These are phyloP conservation scores for Ephialtes manifestator DNA, from an alignment of 2,888 invertebrate genomes.

Conservation along the genomic window DNA sequence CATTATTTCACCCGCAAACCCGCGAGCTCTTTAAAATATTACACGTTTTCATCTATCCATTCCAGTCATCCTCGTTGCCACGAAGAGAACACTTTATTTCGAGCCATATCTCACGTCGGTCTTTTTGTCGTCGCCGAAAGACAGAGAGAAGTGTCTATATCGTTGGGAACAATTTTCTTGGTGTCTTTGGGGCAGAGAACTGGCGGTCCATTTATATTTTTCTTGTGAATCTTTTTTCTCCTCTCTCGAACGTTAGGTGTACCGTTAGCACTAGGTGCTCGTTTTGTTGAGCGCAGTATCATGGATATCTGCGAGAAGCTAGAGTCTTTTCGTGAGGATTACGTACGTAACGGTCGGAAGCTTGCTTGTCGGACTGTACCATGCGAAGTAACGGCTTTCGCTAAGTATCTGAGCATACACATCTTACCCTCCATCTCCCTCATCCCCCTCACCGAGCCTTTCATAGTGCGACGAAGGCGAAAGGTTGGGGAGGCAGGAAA, in stretches of 20 bases:
- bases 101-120: constrained; percentile 15
- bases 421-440: constrained; percentile 61
- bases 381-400: constrained; percentile 75
- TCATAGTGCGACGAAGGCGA: not conserved
- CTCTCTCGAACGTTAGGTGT: constrained; percentile 16
- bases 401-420: constrained; percentile 75
- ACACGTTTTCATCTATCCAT: constrained; percentile 56
- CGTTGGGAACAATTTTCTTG: constrained; percentile 51
- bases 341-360: constrained; percentile 50
- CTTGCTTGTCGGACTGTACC: constrained; percentile 72
- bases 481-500: not conserved
- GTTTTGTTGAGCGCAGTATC: constrained; percentile 8
- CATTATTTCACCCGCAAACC: constrained; percentile 30
- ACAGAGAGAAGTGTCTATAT: constrained; percentile 40
- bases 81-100: constrained; percentile 45
- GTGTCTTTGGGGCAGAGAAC: constrained; percentile 3
- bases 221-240: constrained; percentile 53
- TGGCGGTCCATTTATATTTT: constrained; percentile 55
- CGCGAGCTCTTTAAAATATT: constrained; percentile 61
- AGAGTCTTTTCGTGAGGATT: constrained; percentile 57
- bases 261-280: constrained; percentile 49
- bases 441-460: constrained; percentile 46
- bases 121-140: constrained; percentile 3
- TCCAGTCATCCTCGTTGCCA: constrained; percentile 19
- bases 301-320: constrained; percentile 14